Conservation (phyloP, 2,888 invertebrate genomes). For the Agrochola litura region DNA sequence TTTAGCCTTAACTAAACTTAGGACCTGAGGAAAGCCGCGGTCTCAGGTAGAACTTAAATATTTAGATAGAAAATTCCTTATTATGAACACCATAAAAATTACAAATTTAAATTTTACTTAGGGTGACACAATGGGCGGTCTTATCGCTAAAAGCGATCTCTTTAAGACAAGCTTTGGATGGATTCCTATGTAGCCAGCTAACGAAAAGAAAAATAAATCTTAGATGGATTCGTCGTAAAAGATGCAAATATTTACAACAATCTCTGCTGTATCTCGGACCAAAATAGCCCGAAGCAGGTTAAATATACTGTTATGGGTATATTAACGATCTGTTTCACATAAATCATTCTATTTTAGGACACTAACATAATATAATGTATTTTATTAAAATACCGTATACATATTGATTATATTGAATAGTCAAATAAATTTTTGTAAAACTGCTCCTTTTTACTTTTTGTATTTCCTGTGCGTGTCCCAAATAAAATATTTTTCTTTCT, state of each 20-base stretch:
- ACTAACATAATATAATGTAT: neutral
- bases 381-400: neutral
- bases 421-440: neutral
- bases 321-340: constrained; percentile 17
- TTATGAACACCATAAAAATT: too few relatives aligned
- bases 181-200: neutral
- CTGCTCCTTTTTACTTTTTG: too few relatives aligned
- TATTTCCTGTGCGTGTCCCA: too few relatives aligned
- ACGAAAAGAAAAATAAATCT: neutral
- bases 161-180: neutral
- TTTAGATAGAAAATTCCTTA: neutral
- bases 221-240: neutral
- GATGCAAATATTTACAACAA: neutral
- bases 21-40: neutral
- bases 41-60: too few relatives aligned
- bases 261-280: neutral
- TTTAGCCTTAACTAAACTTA: neutral
- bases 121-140: too few relatives aligned
- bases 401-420: neutral
- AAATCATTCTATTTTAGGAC: constrained; percentile 18
- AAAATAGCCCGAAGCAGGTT: constrained; percentile 19
- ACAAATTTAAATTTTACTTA: neutral
- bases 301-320: constrained; percentile 13
- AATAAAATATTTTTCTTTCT: too few relatives aligned
- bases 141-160: too few relatives aligned